phyloP scores from a whole-genome alignment of 2,888 invertebrate species.

The Lathronympha strigana region DNA sequence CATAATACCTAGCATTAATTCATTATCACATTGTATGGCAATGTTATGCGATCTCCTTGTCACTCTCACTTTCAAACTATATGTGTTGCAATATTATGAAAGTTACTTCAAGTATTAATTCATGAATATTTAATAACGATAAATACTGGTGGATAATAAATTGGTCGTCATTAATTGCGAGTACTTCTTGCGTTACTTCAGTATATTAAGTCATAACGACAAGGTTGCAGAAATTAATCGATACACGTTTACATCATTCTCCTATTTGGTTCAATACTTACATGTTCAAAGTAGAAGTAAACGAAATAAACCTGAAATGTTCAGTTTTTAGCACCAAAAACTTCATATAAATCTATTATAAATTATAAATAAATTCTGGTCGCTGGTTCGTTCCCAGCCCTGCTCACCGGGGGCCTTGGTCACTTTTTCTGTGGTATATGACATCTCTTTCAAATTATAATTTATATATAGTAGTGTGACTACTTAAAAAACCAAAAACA shows the following conservation, averaged over 20 bases:
- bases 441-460: too few species aligned
- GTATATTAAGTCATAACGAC: neutral
- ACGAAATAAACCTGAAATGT: neutral
- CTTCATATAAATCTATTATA: too few species aligned
- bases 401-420: too few species aligned
- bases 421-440: too few species aligned
- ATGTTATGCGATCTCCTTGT: slow-evolving; percentile 22
- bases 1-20: slow-evolving; percentile 26
- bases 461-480: too few species aligned
- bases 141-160: slow-evolving; percentile 17
- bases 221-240: neutral
- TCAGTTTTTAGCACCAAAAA: too few species aligned
- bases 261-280: neutral
- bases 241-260: neutral
- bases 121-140: slow-evolving; percentile 34
- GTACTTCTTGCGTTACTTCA: neutral
- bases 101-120: slow-evolving; percentile 31
- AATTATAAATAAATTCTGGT: too few species aligned
- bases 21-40: slow-evolving; percentile 22
- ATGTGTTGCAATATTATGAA: slow-evolving; percentile 24
- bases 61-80: slow-evolving; percentile 35
- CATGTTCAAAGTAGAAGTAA: neutral
- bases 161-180: neutral
- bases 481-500: too few species aligned
- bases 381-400: too few species aligned